phyloP scores from a whole-genome alignment of 2,113 vertebrate genomes.

The Capra hircus region DNA sequence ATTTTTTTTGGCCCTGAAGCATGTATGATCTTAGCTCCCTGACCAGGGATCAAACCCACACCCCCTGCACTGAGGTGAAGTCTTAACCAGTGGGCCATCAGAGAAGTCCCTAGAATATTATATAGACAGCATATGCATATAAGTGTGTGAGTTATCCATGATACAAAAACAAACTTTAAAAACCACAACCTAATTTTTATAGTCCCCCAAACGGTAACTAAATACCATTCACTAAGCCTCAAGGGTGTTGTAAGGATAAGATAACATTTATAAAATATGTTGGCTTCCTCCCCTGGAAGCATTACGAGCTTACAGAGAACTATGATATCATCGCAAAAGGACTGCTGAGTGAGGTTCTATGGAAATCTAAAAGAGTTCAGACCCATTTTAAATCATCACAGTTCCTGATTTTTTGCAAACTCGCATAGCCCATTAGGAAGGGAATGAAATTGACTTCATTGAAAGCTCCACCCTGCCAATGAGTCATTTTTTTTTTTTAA shows the following conservation, averaged over 20 bases:
- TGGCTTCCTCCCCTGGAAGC: slow-evolving; percentile 17
- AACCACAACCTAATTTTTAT: slow-evolving; percentile 43
- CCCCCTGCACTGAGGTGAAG: neutral
- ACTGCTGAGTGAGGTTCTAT: slow-evolving; percentile 63
- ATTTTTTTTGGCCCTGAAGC: neutral
- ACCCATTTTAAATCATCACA: slow-evolving; percentile 59
- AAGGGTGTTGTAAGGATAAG: slow-evolving; percentile 47
- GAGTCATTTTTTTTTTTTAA: neutral
- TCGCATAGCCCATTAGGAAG: slow-evolving; percentile 58
- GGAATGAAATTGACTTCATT: slow-evolving; percentile 64
- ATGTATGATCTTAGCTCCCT: neutral
- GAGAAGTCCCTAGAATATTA: neutral
- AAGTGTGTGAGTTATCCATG: neutral
- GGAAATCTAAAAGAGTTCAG: slow-evolving; percentile 55
- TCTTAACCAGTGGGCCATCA: neutral
- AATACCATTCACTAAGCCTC: neutral
- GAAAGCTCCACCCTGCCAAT: slow-evolving; percentile 27
- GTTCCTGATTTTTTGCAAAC: slow-evolving; percentile 59
- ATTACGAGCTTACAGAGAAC: neutral
- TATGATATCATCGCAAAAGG: slow-evolving; percentile 49
- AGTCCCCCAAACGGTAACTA: neutral
- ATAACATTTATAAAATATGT: neutral
- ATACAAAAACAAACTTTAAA: slow-evolving; percentile 15
- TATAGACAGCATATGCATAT: neutral
- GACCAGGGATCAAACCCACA: neutral